Percentiles rank a stretch among this genome's conserved stretches.
These are phyloP conservation scores for Galendromus occidentalis DNA, from an alignment of 1,140 invertebrate species.

Conservation along the genomic window DNA sequence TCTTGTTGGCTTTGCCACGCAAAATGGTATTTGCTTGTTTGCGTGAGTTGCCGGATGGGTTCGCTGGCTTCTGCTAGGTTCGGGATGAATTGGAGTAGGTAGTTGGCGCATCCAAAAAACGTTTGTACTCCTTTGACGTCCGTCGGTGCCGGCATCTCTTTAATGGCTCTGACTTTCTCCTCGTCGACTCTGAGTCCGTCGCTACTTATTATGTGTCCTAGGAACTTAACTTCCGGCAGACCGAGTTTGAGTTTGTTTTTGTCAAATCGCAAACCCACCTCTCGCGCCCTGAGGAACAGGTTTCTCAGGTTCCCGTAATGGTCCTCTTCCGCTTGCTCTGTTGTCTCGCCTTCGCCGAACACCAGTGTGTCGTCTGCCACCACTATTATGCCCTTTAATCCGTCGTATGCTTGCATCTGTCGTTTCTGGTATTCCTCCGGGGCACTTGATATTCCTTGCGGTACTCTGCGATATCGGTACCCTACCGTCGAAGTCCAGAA, in stretches of 20 bases:
- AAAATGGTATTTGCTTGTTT: slow-evolving; percentile 13
- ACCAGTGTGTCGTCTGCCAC: no score
- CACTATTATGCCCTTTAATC: no score
- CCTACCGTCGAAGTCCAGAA: background rate
- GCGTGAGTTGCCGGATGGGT: slow-evolving; percentile 11
- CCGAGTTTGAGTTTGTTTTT: no score
- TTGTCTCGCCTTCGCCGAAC: no score
- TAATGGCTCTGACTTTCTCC: slow-evolving; percentile 14
- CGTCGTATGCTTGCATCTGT: no score
- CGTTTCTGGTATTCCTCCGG: no score
- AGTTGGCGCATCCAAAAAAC: slow-evolving; percentile 14
- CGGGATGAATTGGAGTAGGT: slow-evolving; percentile 13
- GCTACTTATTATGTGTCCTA: slow-evolving; percentile 9
- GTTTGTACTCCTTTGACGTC: slow-evolving; percentile 6
- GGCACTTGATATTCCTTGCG: no score
- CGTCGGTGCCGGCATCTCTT: slow-evolving; percentile 10
- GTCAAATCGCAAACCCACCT: no score
- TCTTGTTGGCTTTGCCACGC: background rate
- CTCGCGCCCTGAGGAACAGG: no score
- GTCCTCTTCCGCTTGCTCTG: no score
- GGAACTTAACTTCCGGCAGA: slow-evolving; percentile 14
- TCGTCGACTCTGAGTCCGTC: slow-evolving; percentile 12
- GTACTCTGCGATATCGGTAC: background rate
- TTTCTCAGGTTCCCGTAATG: no score
- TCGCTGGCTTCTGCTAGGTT: no score